Evolutionary conservation across 92 coral and sea anemone species (phyloP), one percentile per base, ranked within the genome.

Genomic region (Ricordea florida): DNA sequence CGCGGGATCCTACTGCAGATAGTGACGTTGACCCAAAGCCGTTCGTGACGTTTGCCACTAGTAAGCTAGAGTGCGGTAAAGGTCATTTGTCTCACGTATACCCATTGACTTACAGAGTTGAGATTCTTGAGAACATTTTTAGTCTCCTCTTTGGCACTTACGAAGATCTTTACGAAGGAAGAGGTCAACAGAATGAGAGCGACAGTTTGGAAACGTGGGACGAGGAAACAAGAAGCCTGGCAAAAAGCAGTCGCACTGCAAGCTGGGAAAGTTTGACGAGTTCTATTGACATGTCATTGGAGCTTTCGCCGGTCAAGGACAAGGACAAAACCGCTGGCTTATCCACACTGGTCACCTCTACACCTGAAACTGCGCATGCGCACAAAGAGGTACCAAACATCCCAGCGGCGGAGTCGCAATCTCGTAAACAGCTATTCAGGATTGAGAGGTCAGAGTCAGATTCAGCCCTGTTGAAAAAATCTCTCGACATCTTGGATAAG

Each of bases 241-340:
- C 88, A 8, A 90, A 84, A 11, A 92, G 96, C 29, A 96, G 97
- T 77, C 88, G 64, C 7, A 89, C 99, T 0, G 96, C 83, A 0
- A 96, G 99, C 66, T 42, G 87, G 80, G 97, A 96, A 66, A 96
- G 99, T 59, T 84, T 96, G 29, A 60, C 87, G 15, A 96, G 99
- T 47, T 92, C 92, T 30, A 66, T 90, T 16, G 97, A 89, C 46
- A n/a, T 81, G 10, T 48, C 84, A 11, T 44, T 47, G 25, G 86
- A 66, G 5, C 57, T 44, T 6, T 87, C 83, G 47, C 88, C 93
- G 10, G 53, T 66, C 24, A 78, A 71, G 70, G 89, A 81, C 28
- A 84, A 75, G 47, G 92, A 86, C 4, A 66, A 55, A 58, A 10
- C 35, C 0, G 13, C 66, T 4, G 47, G 60, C 29, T 52, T 50